Conservation (phyloP, 1,140 invertebrate species). For the Tetramorium simillimum region DNA sequence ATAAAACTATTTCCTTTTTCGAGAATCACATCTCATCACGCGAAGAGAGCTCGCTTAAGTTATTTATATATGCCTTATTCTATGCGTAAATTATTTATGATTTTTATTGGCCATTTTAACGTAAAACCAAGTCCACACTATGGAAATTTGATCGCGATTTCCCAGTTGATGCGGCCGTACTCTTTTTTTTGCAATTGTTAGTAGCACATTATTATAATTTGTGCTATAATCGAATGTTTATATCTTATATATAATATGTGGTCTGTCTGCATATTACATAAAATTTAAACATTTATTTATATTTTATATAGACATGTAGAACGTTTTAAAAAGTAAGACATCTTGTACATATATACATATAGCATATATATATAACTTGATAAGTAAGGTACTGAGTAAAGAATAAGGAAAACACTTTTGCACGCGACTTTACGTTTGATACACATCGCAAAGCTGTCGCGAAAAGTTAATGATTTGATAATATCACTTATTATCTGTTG, state of each 20-base stretch:
- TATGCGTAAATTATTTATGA: slow-evolving; percentile 58
- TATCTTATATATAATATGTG: neutral
- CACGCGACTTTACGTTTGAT: slow-evolving; percentile 45
- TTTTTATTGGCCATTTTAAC: slow-evolving; percentile 42
- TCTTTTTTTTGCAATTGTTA: slow-evolving; percentile 38
- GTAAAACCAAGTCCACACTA: neutral
- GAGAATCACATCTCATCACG: slow-evolving; percentile 33
- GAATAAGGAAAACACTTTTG: slow-evolving; percentile 20
- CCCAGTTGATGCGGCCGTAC: slow-evolving; percentile 20
- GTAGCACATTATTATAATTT: neutral
- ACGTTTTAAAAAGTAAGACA: neutral
- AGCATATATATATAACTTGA: slow-evolving; percentile 27
- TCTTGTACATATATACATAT: slow-evolving; percentile 1
- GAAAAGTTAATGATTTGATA: slow-evolving; percentile 21
- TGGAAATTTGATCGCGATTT: slow-evolving; percentile 16
- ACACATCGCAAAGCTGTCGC: slow-evolving; percentile 12
- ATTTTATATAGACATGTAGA: slow-evolving; percentile 11
- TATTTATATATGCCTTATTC: slow-evolving; percentile 62
- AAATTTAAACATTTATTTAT: slow-evolving; percentile 5
- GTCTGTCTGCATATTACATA: neutral
- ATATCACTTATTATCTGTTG: slow-evolving; percentile 44
- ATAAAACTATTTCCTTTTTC: slow-evolving; percentile 54
- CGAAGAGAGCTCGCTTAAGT: slow-evolving; percentile 59
- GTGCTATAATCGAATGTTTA: slow-evolving; percentile 4
- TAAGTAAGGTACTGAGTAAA: slow-evolving; percentile 63